A percentile compares a stretch with the other conserved stretches of the same genome.
Evolutionary conservation across 2,888 invertebrate species (phyloP).

Genomic region (Electrophaes corylata): DNA sequence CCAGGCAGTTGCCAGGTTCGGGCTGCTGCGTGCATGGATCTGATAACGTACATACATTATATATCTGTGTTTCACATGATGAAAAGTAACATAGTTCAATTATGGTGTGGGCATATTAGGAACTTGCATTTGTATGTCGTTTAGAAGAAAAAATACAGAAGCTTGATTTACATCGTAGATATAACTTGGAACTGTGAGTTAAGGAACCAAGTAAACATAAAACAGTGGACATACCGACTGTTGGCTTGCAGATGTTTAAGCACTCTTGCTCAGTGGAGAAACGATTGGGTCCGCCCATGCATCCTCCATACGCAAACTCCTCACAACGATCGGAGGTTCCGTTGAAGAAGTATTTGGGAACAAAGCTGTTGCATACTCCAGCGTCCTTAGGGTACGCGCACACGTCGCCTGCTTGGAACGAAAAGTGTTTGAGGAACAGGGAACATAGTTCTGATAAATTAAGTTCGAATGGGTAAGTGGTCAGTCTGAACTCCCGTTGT

Average conservation of each 20-base stretch:
- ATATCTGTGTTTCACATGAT: background rate
- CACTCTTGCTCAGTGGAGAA: slow-evolving; percentile 81
- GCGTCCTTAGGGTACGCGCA: slow-evolving; percentile 16
- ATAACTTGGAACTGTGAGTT: too few relatives aligned
- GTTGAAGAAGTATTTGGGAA: slow-evolving; percentile 20
- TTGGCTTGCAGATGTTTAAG: slow-evolving; percentile 12
- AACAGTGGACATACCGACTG: slow-evolving; percentile 4
- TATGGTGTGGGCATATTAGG: too few relatives aligned
- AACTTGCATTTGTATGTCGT: too few relatives aligned
- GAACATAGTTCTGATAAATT: background rate
- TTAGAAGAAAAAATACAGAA: too few relatives aligned
- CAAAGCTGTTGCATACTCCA: slow-evolving; percentile 24
- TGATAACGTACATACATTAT: slow-evolving; percentile 27
- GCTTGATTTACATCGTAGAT: too few relatives aligned
- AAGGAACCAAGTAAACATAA: too few relatives aligned
- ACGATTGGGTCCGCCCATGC: slow-evolving; percentile 91
- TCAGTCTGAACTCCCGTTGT: background rate
- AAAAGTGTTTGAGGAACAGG: background rate
- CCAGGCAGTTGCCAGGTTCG: slow-evolving; percentile 90
- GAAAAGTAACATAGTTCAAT: too few relatives aligned
- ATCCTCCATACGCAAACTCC: slow-evolving; percentile 90
- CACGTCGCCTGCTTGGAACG: slow-evolving; percentile 9
- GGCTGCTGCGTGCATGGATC: slow-evolving; percentile 88
- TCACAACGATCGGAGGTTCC: slow-evolving; percentile 80
- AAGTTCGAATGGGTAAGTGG: background rate